Evolutionary conservation across 2,797 vertebrate species (phyloP).

Genomic region (Urophycis tenuis): DNA sequence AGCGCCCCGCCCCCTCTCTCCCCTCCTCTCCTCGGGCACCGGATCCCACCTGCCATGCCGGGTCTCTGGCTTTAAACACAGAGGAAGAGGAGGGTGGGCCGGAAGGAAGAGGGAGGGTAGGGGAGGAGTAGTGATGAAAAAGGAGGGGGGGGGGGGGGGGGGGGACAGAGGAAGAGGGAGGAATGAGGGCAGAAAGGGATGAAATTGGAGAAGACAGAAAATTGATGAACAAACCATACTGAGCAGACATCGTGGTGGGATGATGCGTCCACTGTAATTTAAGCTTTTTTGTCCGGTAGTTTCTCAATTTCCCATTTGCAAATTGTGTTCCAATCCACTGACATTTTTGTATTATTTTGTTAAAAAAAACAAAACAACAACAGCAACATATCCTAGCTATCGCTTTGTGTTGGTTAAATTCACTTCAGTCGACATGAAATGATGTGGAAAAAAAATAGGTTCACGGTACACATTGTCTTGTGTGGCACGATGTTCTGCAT

Average conservation of each 20-base stretch:
- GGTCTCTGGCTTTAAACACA: constrained; percentile 28
- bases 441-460: not conserved
- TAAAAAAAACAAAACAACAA: not conserved
- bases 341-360: not conserved
- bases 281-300: not conserved
- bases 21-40: constrained; percentile 48
- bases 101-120: not conserved
- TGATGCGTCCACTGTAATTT: not conserved
- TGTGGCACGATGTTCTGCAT: too few relatives aligned
- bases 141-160: not conserved
- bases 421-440: not conserved
- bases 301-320: not conserved
- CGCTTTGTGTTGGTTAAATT: not conserved
- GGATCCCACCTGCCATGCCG: constrained; percentile 47
- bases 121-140: not conserved
- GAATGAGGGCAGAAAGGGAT: not conserved
- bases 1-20: constrained; percentile 11
- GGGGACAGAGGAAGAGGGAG: not conserved
- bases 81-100: constrained; percentile 9
- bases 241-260: not conserved
- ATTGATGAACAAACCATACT: not conserved
- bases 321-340: not conserved
- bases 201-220: not conserved
- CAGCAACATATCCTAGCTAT: not conserved
- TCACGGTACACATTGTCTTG: too few relatives aligned